Base-by-base conservation (phyloP, 2,888 invertebrate genomes). In the Heteromyza rotundicornis region DNA sequence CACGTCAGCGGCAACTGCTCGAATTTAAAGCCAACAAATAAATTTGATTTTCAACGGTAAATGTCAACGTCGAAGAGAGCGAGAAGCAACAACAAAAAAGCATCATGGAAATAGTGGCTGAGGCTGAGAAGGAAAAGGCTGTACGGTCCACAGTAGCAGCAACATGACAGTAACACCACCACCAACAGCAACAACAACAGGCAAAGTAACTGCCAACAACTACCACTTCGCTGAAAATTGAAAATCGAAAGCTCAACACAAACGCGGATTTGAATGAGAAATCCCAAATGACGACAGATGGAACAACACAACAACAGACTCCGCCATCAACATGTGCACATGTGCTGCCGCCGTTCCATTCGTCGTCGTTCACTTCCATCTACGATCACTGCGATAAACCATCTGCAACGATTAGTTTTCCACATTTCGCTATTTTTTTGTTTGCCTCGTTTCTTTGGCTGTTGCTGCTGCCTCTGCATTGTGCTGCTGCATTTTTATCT, bases 381-480 rank as follows among this genome's bases (percentile, higher is more conserved):
- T n/a, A n/a, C n/a, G n/a, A n/a, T n/a, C 5, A 27, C 27, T 10
- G 27, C 49, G 68, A 64, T 64, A 67, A 62, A 57, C 53, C 32
- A 53, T 57, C 57, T 56, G 64, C 40, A 62, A 63, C 57, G 65
- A 65, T 65, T 65, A 64, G 57, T 66, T 53, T 40, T 23, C 17
- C 64, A 36, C 66, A 44, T 7, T 44, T 32, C 19, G 20, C 32
- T 36, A 7, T 12, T 19, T 19, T 49, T 17, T 22, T 61, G 32
- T 24, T 50, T 14, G 27, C 19, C n/a, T 24, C 12, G 16, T 3
- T 24, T 8, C 32, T 32, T n/a, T n/a, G n/a, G n/a, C n/a, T n/a
- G n/a, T n/a, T n/a, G n/a, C n/a, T n/a, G n/a, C n/a, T n/a, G n/a
- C n/a, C n/a, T n/a, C n/a, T n/a, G n/a, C n/a, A n/a, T n/a, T 27